phyloP scores from a whole-genome alignment of 2,113 vertebrate species.

The Nymphicus hollandicus region DNA sequence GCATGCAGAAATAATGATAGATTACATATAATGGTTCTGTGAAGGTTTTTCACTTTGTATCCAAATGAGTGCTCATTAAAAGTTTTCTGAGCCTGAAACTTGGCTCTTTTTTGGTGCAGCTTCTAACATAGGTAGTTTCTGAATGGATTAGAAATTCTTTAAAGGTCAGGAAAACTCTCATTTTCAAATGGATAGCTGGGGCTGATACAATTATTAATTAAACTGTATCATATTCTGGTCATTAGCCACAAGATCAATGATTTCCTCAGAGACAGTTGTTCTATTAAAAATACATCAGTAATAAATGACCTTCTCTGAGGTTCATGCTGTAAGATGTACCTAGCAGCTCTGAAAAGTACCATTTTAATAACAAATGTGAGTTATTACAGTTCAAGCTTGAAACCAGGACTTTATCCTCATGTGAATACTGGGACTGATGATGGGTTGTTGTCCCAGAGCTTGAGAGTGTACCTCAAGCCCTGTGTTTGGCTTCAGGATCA shows the following conservation, averaged over 20 bases:
- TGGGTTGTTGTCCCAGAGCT: neutral
- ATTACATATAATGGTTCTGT: neutral
- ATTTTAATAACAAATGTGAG: neutral
- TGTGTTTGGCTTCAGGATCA: neutral
- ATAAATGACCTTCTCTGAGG: neutral
- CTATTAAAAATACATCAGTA: slow-evolving; percentile 23
- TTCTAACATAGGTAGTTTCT: neutral
- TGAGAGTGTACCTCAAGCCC: neutral
- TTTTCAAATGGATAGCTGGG: neutral
- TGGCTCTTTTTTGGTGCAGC: neutral
- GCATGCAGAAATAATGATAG: neutral
- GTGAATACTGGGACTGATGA: neutral
- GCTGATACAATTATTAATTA: slow-evolving; percentile 37
- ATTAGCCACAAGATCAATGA: slow-evolving; percentile 16
- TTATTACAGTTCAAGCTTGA: neutral
- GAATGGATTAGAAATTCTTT: neutral
- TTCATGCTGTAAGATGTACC: neutral
- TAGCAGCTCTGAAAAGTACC: neutral
- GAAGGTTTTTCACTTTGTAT: neutral
- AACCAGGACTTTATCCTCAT: neutral
- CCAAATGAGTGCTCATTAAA: neutral
- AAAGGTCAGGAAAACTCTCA: neutral
- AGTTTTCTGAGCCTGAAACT: neutral
- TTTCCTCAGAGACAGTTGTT: neutral
- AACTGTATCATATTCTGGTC: neutral